Evolutionary conservation across 2,113 vertebrate species (phyloP).

Genomic region (Epinephelus lanceolatus): DNA sequence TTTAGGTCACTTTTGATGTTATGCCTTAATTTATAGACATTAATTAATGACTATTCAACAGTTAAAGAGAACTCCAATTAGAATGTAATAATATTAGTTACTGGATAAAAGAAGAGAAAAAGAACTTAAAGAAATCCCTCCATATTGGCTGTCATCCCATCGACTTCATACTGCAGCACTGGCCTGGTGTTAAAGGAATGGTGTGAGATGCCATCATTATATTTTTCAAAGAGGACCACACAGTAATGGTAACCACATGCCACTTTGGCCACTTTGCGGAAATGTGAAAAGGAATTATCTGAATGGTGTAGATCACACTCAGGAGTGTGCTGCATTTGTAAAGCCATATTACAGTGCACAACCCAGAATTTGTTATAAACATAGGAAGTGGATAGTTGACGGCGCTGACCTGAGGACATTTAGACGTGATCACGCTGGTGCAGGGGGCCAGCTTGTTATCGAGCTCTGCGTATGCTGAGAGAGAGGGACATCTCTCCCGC

Average conservation of each 20-base stretch:
- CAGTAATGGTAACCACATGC: conserved; percentile 73
- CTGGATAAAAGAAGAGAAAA: conserved; percentile 31
- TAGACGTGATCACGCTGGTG: conserved; percentile 62
- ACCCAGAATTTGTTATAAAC: conserved; percentile 73
- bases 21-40: conserved; percentile 66
- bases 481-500: conserved; percentile 42
- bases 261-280: conserved; percentile 76
- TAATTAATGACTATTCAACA: conserved; percentile 69
- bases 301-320: conserved; percentile 62
- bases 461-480: conserved; percentile 42
- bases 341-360: conserved; percentile 52
- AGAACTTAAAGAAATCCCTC: background rate
- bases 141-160: background rate
- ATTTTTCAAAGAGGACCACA: conserved; percentile 54
- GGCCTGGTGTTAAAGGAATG: conserved; percentile 61
- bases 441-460: conserved; percentile 70
- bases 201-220: conserved; percentile 73
- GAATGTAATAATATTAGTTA: conserved; percentile 63
- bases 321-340: conserved; percentile 47
- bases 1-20: conserved; percentile 68
- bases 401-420: conserved; percentile 75
- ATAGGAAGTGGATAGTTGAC: conserved; percentile 65
- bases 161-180: conserved; percentile 64
- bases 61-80: conserved; percentile 59
- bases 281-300: conserved; percentile 74